Base-by-base conservation (phyloP, 2,888 invertebrate species). In the Anagyrus pseudococci region DNA sequence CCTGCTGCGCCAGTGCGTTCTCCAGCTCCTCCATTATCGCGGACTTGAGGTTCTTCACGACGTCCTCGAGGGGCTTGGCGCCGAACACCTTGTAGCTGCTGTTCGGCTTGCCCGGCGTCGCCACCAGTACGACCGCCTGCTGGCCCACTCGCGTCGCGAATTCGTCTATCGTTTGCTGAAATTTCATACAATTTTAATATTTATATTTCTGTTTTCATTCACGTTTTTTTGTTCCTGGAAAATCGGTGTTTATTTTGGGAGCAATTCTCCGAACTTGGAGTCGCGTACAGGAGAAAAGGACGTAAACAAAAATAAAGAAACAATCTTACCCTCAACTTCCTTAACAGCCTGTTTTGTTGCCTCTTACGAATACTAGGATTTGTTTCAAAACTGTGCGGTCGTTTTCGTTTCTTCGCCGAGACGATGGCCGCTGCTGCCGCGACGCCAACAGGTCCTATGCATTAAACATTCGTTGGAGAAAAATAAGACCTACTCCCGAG, bases 371-470 rank as follows among this genome's bases (percentile, higher is more conserved):
- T 95, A 41, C 96, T 96, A 2, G 97, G 97, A 85, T 97, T 97
- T 56, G 96, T 96, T 83, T 98, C 97, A 82, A 97, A 97, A 62
- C 94, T 93, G 83, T 97, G 96, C 43, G 96, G 95, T 72, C 96
- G 84, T 84, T 96, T 96, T 74, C 96, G 87, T 79, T 97, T 97
- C 82, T 96, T 96, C 0, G 95, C 94, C 3, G 96, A 96, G 22
- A 94, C 94, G 72, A 97, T 97, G 46, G 97, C 97, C 46, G 97
- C 96, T 3, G 97, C 97, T 3, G 97, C 97, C 20, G 97, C 97
- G 81, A 97, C 94, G 49, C 97, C 97, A 62, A 96, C 92, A 13
- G 96, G 96, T 64, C 94, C 93, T 93, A 78, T 49, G 26, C 60
- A 66, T 46, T 59, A 52, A 41, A 62, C 22, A 52, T 54, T 17